These are phyloP conservation scores for Andrena hattorfiana DNA, from an alignment of 2,888 invertebrate species.

Conservation along the genomic window DNA sequence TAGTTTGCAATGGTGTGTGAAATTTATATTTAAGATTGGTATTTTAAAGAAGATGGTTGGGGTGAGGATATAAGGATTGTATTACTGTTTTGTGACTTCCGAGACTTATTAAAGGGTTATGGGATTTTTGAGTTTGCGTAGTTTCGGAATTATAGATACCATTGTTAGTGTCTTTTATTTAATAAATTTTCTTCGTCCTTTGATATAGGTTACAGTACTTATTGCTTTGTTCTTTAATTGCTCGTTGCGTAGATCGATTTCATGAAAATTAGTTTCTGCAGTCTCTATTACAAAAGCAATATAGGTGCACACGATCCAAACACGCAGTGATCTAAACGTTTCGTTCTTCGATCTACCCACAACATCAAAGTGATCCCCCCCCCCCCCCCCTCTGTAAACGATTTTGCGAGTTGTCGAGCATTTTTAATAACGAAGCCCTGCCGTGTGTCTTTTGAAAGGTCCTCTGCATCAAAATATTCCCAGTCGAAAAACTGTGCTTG, in stretches of 20 bases:
- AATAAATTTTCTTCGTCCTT: too few relatives aligned
- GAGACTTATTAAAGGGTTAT: too few relatives aligned
- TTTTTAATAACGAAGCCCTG: background rate
- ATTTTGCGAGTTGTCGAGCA: background rate
- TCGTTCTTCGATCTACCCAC: background rate
- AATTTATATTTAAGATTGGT: too few relatives aligned
- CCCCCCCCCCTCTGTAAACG: background rate
- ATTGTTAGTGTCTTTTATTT: too few relatives aligned
- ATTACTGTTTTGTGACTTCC: too few relatives aligned
- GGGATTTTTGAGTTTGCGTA: too few relatives aligned
- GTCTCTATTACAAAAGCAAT: background rate
- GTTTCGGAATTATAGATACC: too few relatives aligned
- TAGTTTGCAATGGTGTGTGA: too few relatives aligned
- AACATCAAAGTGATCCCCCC: background rate
- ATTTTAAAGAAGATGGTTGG: too few relatives aligned
- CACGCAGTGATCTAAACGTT: background rate
- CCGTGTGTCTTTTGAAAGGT: background rate
- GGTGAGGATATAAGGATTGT: too few relatives aligned
- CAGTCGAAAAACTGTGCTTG: background rate
- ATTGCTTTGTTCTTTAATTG: too few relatives aligned
- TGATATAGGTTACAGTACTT: too few relatives aligned
- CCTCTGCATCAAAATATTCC: background rate
- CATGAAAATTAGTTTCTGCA: background rate
- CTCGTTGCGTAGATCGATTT: background rate
- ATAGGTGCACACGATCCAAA: background rate